phyloP scores from a whole-genome alignment of 2,797 vertebrate genomes.

The Sebastes hopkinsi region DNA sequence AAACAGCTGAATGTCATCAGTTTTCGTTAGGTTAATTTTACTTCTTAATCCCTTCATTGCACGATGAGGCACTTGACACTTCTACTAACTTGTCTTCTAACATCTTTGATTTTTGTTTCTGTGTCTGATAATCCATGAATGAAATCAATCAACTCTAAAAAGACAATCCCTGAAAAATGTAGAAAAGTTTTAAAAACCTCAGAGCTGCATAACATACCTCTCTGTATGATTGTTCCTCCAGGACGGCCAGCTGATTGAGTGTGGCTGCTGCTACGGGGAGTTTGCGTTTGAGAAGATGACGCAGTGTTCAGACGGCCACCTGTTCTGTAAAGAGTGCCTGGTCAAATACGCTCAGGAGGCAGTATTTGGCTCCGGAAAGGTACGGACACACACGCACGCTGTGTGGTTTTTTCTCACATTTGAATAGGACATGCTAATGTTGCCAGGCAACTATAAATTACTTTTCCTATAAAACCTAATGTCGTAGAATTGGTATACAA shows the following conservation, averaged over 20 bases:
- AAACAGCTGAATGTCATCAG: background rate
- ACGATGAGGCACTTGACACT: background rate
- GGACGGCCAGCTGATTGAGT: slow-evolving; percentile 98
- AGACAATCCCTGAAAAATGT: background rate
- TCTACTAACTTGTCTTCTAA: background rate
- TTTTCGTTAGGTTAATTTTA: background rate
- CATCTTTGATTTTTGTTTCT: background rate
- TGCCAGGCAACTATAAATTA: background rate
- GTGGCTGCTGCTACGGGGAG: slow-evolving; percentile 95
- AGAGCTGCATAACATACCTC: background rate
- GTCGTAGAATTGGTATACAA: background rate
- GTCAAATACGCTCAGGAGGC: slow-evolving; percentile 98
- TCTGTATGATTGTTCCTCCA: slow-evolving; percentile 45
- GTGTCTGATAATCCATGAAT: background rate
- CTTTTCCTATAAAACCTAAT: background rate
- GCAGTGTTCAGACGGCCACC: slow-evolving; percentile 95
- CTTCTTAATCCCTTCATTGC: background rate
- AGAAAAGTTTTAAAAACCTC: background rate
- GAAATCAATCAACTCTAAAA: background rate
- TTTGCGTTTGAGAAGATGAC: slow-evolving; percentile 98
- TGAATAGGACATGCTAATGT: background rate
- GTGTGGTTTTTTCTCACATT: background rate
- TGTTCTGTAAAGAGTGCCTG: slow-evolving; percentile 98
- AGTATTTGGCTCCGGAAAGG: slow-evolving; percentile 95
- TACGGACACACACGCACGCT: slow-evolving; percentile 64